Percentiles rank a stretch among this genome's conserved stretches.
Evolutionary conservation across 2,113 vertebrate species (phyloP).

Genomic region (Halcyon malimbica): DNA sequence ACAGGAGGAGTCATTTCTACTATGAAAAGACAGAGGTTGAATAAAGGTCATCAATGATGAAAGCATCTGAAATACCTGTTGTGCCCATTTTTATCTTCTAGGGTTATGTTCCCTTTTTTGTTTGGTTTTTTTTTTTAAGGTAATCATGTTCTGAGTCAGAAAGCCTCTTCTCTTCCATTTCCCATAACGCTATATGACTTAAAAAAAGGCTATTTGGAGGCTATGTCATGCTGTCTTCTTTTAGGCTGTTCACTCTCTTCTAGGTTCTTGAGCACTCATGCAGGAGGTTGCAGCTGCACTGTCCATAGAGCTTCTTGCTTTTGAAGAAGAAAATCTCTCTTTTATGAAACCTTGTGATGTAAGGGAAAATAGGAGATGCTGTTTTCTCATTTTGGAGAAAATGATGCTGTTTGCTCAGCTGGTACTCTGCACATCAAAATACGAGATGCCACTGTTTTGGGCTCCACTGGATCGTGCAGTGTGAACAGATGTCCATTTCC

Average conservation of each 20-base stretch:
- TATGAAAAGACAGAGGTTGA: neutral
- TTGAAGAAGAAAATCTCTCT: neutral
- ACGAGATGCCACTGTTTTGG: neutral
- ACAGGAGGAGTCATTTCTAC: rapidly evolving
- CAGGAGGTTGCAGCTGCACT: neutral
- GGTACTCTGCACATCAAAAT: neutral
- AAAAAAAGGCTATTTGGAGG: neutral
- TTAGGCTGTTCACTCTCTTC: neutral
- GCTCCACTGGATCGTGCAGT: neutral
- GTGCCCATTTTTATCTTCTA: neutral
- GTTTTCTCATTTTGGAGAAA: neutral
- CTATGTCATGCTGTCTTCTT: neutral
- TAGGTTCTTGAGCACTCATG: neutral
- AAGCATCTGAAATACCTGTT: neutral
- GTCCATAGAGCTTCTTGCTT: neutral
- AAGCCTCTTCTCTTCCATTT: neutral
- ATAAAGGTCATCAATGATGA: neutral
- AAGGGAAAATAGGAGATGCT: neutral
- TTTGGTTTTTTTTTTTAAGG: neutral
- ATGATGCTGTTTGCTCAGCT: neutral
- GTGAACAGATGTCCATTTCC: neutral
- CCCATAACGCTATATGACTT: neutral
- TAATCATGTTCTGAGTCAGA: neutral
- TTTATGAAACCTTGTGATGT: neutral
- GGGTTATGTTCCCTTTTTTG: neutral